phyloP scores from a whole-genome alignment of 2,888 invertebrate species.

The Dicranocentrus wangi region DNA sequence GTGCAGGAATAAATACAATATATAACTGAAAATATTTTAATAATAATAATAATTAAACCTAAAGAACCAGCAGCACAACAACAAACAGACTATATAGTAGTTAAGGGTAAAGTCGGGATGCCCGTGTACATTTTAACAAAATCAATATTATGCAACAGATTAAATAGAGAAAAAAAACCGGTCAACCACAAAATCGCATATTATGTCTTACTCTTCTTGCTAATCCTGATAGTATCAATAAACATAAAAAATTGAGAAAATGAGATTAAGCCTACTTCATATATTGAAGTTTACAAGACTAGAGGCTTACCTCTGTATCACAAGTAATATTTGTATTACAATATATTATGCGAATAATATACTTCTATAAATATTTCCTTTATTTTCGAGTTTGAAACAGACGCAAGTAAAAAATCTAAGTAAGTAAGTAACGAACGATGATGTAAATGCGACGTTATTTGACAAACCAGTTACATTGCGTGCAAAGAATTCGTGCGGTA shows the following conservation, averaged over 20 bases:
- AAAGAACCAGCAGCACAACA: too few relatives aligned
- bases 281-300: slow-evolving; percentile 42
- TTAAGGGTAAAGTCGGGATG: too few relatives aligned
- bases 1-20: too few relatives aligned
- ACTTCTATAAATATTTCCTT: slow-evolving; percentile 15
- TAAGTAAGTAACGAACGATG: neutral
- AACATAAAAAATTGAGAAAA: slow-evolving; percentile 47
- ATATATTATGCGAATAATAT: slow-evolving; percentile 20
- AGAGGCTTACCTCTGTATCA: slow-evolving; percentile 59
- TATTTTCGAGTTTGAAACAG: neutral
- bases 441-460: neutral
- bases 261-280: slow-evolving; percentile 38
- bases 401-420: slow-evolving; percentile 20
- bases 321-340: slow-evolving; percentile 57
- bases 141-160: neutral
- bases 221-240: neutral
- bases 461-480: neutral
- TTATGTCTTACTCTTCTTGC: neutral
- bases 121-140: too few relatives aligned
- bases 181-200: neutral
- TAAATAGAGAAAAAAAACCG: neutral
- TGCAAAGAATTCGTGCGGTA: neutral
- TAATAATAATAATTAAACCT: too few relatives aligned
- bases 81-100: too few relatives aligned
- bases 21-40: too few relatives aligned